These are phyloP conservation scores for Eupithecia pulchellata DNA, from an alignment of 2,888 invertebrate genomes.

Conservation along the genomic window DNA sequence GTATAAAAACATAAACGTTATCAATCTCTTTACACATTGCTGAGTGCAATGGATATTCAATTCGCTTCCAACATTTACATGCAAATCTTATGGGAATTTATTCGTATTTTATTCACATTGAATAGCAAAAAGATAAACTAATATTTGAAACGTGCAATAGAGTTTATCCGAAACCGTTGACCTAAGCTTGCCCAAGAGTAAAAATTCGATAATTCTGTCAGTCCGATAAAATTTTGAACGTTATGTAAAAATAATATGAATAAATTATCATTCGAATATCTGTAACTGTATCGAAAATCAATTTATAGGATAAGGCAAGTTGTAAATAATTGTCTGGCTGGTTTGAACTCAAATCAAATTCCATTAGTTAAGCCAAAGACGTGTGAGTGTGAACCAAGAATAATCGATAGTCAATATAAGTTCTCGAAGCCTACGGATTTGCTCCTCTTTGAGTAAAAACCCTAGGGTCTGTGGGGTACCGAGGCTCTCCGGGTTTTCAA, in stretches of 20 bases:
- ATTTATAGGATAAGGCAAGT: neutral
- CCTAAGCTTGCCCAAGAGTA: slow-evolving; percentile 14
- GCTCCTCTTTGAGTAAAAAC: too few species aligned
- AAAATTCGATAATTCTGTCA: neutral
- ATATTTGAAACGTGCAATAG: slow-evolving; percentile 12
- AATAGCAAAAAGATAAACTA: slow-evolving; percentile 23
- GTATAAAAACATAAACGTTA: slow-evolving; percentile 14
- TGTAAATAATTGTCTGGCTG: too few species aligned
- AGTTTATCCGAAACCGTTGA: slow-evolving; percentile 23
- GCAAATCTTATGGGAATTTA: slow-evolving; percentile 34
- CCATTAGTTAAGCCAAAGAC: too few species aligned
- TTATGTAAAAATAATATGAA: neutral
- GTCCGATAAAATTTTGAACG: neutral
- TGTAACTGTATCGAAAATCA: neutral
- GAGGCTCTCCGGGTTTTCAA: too few species aligned
- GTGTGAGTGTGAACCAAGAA: too few species aligned
- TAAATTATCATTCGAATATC: neutral
- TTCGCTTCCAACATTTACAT: slow-evolving; percentile 23
- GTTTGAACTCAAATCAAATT: too few species aligned
- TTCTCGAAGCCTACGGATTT: too few species aligned
- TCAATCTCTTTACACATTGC: slow-evolving; percentile 12
- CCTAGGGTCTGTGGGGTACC: too few species aligned
- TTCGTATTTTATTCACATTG: slow-evolving; percentile 24
- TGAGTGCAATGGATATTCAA: slow-evolving; percentile 12
- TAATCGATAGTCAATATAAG: too few species aligned